Evolutionary conservation across 2,797 vertebrate species (phyloP), one percentile per base, ranked within the genome.

Genomic region (Otus scops): DNA sequence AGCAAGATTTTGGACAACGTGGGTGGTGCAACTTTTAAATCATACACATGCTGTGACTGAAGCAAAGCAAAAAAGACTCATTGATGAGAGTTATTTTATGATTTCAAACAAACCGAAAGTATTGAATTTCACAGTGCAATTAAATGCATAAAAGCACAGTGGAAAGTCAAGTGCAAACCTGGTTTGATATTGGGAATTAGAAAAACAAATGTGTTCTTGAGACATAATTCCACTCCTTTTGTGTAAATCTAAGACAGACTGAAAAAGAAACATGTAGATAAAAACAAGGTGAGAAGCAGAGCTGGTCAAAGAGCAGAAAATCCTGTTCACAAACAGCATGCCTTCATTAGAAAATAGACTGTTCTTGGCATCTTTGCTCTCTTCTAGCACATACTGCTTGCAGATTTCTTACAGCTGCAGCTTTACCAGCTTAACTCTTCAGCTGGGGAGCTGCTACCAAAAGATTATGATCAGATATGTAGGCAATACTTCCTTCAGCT

Each of bases 1-100:
- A 85, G 69, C 67, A 92, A 94, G 92, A 97, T 96, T 97, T 96
- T 96, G 94, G 97, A 94, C 92, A 92, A 60, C 2, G 85, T 93
- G 78, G 89, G 97, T 85, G 69, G 80, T 93, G 60, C 18, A 89
- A 88, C 85, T 95, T 95, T 70, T 76, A 96, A 96, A 96, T 88
- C 69, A 78, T 84, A 92, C 74, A 83, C 90, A 80, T 85, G 89
- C 83, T 95, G 85, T 53, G 63, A 92, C 59, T 85, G 84, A 91
- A 79, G 32, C 63, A 93, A 96, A 93, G 61, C 45, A 96, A 92
- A 93, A 93, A 89, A 50, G 36, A 70, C 79, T 80, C 78, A 80
- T 86, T 89, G 87, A 88, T 60, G 80, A 87, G 51, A 48, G 38
- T 74, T 57, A 85, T 89, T 95, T 95, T 91, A 74, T 91, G 85